Evolutionary conservation across 64 coral and sea anemone species (phyloP).

Genomic region (Actinia equina): DNA sequence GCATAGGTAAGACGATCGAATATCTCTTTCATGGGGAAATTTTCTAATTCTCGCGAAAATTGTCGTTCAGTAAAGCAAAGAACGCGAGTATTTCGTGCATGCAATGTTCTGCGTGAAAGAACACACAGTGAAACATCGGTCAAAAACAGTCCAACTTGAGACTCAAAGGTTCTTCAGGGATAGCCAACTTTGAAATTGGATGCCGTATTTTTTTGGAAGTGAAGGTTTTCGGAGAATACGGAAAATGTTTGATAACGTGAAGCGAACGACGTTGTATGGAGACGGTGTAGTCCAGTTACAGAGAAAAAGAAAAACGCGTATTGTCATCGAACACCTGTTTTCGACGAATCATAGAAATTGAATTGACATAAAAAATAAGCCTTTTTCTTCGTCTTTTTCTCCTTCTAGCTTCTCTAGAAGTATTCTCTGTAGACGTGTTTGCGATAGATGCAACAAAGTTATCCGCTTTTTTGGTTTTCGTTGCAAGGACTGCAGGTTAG

Average conservation of each 20-base stretch:
- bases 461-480: slow-evolving; percentile 83
- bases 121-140: background rate
- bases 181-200: background rate
- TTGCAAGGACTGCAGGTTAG: slow-evolving; percentile 89
- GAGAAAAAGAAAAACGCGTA: background rate
- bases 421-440: slow-evolving; percentile 71
- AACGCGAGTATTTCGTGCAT: background rate
- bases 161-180: background rate
- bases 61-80: background rate
- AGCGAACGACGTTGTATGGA: background rate
- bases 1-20: background rate
- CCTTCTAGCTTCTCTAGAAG: slow-evolving; percentile 65
- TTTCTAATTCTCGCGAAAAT: background rate
- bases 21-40: background rate
- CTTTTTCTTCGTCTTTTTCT: slow-evolving; percentile 1
- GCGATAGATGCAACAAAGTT: slow-evolving; percentile 73
- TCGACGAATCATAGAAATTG: background rate
- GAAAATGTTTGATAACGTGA: background rate
- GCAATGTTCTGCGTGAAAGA: background rate
- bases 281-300: background rate
- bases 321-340: slow-evolving; percentile 18
- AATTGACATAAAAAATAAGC: background rate
- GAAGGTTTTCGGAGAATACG: background rate
- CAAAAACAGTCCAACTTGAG: background rate
- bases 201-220: background rate